Conservation (phyloP, 2,797 vertebrate species). For the Melanotaenia maccullochi region DNA sequence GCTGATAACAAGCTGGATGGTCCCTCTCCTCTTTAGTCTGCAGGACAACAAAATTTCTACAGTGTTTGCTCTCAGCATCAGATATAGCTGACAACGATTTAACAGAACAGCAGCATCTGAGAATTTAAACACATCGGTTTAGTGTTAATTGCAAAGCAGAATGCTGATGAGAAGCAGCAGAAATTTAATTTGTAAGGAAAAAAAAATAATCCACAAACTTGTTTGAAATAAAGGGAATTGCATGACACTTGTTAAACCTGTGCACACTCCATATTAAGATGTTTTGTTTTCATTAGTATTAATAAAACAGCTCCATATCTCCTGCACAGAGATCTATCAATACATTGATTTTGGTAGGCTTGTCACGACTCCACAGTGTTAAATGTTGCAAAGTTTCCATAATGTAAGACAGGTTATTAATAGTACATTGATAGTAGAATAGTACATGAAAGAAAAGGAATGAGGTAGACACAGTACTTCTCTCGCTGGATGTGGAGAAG, state of each 20-base stretch:
- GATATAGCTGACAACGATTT: background rate
- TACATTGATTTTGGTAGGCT: background rate
- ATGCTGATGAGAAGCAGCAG: too few species aligned
- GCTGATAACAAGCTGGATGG: too few species aligned
- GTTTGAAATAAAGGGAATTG: background rate
- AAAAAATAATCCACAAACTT: too few species aligned
- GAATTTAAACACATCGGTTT: background rate
- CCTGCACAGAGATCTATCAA: background rate
- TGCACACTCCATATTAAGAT: rapidly evolving
- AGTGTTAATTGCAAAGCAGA: background rate
- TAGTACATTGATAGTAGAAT: too few species aligned
- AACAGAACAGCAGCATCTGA: too few species aligned
- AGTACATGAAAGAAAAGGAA: too few species aligned
- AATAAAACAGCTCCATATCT: background rate
- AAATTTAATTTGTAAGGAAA: too few species aligned
- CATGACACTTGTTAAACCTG: background rate
- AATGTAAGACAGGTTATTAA: too few species aligned
- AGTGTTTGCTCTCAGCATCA: background rate
- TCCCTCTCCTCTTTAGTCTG: too few species aligned
- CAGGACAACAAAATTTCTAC: background rate
- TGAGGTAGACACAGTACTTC: too few species aligned
- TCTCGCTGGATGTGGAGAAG: too few species aligned
- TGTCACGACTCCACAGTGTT: background rate
- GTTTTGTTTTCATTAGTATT: background rate
- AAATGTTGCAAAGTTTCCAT: background rate